Conservation (phyloP, 64 coral and sea anemone genomes). For the Stichodactyla helianthus region DNA sequence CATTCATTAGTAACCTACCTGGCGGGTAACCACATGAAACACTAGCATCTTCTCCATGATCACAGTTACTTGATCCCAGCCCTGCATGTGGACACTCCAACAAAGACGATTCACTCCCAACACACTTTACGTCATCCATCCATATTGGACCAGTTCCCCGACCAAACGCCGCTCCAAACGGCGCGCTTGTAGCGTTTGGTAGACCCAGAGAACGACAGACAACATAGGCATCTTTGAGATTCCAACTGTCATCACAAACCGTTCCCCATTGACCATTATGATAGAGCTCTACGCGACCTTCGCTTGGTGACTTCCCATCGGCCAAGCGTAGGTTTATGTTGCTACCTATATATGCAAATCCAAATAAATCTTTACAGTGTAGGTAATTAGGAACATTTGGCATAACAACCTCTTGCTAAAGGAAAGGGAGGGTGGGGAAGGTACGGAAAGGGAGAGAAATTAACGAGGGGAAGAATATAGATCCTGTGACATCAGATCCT, state of each 20-base stretch:
- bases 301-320: not conserved
- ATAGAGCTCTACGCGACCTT: not conserved
- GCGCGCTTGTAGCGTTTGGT: not conserved
- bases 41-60: conserved; percentile 10
- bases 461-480: too few species aligned
- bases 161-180: not conserved
- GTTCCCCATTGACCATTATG: not conserved
- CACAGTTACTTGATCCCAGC: not conserved
- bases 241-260: not conserved
- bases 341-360: too few species aligned
- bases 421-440: too few species aligned
- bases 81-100: conserved; percentile 5
- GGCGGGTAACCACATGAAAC: not conserved
- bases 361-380: too few species aligned
- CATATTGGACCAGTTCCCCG: not conserved
- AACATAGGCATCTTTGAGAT: not conserved
- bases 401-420: too few species aligned
- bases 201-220: not conserved
- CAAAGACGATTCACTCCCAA: conserved; percentile 22
- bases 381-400: too few species aligned
- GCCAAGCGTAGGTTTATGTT: not conserved
- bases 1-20: not conserved
- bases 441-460: too few species aligned
- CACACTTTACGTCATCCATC: conserved; percentile 17
- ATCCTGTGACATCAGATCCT: too few species aligned